Base-by-base conservation (phyloP, 2,888 invertebrate genomes). In the Agrotis ipsilon region DNA sequence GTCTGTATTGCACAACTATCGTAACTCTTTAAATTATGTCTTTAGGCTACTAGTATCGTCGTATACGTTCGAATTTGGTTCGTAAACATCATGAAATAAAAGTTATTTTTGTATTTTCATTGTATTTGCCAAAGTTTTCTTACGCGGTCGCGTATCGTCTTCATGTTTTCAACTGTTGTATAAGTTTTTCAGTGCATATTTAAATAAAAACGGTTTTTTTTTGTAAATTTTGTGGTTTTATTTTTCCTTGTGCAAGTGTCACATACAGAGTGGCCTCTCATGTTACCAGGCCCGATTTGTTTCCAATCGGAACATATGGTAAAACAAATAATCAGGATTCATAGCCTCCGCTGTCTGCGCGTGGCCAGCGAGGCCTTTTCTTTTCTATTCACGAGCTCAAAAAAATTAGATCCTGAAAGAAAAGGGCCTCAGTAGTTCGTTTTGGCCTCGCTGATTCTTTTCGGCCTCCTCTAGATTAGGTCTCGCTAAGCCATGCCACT, bases 121-220 rank as follows among this genome's bases (percentile, higher is more conserved):
- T 89, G 86, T 87, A 86, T 85, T 89, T 88, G 88, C 92, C 91
- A 92, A 91, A 91, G 91, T 90, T 87, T 49, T 62, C 67, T 54
- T 79, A 83, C 88, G 85, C 88, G 83, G 76, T 82, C 78, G 84
- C 75, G 85, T 85, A 84, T 84, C 72, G 80, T 82, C 73, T 82
- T 73, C 83, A 86, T 86, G 75, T 82, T 86, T 86, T 88, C 89
- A 86, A 84, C 87, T 89, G 92, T 92, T 93, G 93, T 94, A 92
- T 92, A 94, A 93, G 94, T 94, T 93, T 92, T 92, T 94, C 94
- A 91, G 90, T 94, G 91, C 92, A 92, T 94, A 94, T 95, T 93
- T 94, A 92, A 94, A 92, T 93, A 93, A 84, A 39, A 92, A 92
- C 78, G 72, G 85, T 81, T 86, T 90, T 81, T 86, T 90, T 89